These are phyloP conservation scores for Lomographa bimaculata DNA, from an alignment of 2,888 invertebrate genomes.

Conservation along the genomic window DNA sequence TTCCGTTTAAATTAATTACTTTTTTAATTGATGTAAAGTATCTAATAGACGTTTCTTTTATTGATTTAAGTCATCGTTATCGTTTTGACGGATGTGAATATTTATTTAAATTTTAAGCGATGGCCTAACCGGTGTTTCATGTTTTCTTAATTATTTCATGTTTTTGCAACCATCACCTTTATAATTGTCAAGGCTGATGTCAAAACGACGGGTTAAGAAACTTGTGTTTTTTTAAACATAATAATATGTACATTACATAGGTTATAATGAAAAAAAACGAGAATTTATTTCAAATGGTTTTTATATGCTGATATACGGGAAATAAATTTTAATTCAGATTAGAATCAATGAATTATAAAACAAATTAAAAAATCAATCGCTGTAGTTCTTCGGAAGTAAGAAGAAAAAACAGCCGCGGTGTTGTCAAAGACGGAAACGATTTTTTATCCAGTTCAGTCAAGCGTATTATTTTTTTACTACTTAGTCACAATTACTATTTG, in stretches of 20 bases:
- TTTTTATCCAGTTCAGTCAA: constrained; percentile 20
- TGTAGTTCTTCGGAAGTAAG: constrained; percentile 23
- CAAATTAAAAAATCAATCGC: no score
- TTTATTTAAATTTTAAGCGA: neutral
- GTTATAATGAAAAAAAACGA: no score
- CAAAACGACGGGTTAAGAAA: constrained; percentile 25
- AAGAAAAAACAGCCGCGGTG: constrained; percentile 34
- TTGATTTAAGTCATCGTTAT: no score
- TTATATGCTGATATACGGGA: no score
- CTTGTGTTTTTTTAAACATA: constrained; percentile 20
- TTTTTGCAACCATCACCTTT: constrained; percentile 15
- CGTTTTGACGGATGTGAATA: no score
- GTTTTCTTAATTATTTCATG: constrained; percentile 1
- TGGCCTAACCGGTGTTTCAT: neutral
- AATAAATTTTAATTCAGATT: no score
- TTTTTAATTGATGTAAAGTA: no score
- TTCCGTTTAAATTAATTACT: no score
- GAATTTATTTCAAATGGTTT: no score
- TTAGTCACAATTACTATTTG: constrained; percentile 3
- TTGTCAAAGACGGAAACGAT: constrained; percentile 36
- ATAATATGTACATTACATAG: no score
- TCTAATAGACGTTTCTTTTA: no score
- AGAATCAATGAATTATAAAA: no score
- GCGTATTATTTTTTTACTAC: neutral
- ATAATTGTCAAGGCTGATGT: constrained; percentile 26